Evolutionary conservation across 2,797 vertebrate genomes (phyloP).

Genomic region (Pseudochirops cupreus): DNA sequence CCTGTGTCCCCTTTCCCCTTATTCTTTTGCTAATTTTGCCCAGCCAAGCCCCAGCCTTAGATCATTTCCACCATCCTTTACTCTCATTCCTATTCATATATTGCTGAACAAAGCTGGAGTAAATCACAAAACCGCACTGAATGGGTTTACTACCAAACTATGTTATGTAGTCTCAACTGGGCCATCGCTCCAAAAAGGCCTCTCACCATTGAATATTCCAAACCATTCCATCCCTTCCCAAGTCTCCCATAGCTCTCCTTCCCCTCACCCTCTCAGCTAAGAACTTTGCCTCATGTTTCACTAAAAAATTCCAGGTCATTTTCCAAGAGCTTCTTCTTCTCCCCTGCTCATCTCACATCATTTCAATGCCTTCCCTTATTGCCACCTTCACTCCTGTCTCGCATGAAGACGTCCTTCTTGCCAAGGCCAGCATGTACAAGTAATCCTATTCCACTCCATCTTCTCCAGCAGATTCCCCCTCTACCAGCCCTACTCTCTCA

Average conservation of each 20-base stretch:
- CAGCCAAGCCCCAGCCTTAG: too few species aligned
- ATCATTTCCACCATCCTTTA: not conserved
- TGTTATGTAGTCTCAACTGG: not conserved
- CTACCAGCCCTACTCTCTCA: not conserved
- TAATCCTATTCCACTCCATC: not conserved
- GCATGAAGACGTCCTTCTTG: not conserved
- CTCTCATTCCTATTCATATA: not conserved
- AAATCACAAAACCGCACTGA: not conserved
- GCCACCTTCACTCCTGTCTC: not conserved
- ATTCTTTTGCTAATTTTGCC: not conserved
- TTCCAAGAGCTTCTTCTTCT: not conserved
- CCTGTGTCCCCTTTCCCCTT: not conserved
- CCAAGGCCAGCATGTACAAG: not conserved
- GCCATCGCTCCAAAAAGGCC: not conserved
- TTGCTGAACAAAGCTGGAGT: not conserved
- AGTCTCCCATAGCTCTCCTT: not conserved
- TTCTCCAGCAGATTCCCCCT: not conserved
- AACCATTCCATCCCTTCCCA: not conserved
- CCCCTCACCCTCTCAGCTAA: not conserved
- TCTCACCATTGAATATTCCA: too few species aligned
- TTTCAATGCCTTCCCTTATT: constrained; percentile 7
- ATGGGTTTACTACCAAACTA: not conserved
- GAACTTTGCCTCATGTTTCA: too few species aligned
- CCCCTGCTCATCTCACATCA: not conserved
- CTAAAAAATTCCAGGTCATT: not conserved